Conservation (phyloP, 2,888 invertebrate species). For the Druceiella hillmani region DNA sequence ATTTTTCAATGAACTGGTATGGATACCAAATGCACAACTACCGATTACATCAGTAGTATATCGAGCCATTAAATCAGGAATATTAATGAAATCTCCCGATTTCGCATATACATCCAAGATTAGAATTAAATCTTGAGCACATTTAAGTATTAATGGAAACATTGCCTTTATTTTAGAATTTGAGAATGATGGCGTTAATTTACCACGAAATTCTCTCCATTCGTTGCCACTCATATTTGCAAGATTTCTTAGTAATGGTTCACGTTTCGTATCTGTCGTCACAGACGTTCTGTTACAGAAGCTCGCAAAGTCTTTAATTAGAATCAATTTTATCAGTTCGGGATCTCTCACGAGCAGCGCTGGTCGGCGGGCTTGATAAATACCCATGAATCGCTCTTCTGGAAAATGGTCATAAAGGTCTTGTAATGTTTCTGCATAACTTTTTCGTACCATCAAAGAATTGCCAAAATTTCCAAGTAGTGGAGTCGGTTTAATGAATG, state of each 20-base stretch:
- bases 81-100: slow-evolving; percentile 33
- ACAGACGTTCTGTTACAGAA: slow-evolving; percentile 44
- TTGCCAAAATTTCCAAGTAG: slow-evolving; percentile 49
- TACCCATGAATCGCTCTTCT: slow-evolving; percentile 38
- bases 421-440: slow-evolving; percentile 40
- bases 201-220: slow-evolving; percentile 45
- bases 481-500: slow-evolving; percentile 45
- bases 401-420: slow-evolving; percentile 37
- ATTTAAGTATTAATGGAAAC: slow-evolving; percentile 43
- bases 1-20: slow-evolving; percentile 39
- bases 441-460: slow-evolving; percentile 37
- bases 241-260: slow-evolving; percentile 42
- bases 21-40: slow-evolving; percentile 45
- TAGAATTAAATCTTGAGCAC: slow-evolving; percentile 35
- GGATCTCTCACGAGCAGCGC: slow-evolving; percentile 41
- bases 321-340: slow-evolving; percentile 37
- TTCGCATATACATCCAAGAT: slow-evolving; percentile 30
- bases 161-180: slow-evolving; percentile 49
- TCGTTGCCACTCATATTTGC: slow-evolving; percentile 46
- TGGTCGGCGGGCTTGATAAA: slow-evolving; percentile 46
- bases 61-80: slow-evolving; percentile 38
- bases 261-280: slow-evolving; percentile 40
- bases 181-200: slow-evolving; percentile 46
- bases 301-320: slow-evolving; percentile 36
- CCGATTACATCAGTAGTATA: slow-evolving; percentile 47